A percentile compares a stretch with the other conserved stretches of the same genome.
Evolutionary conservation across 2,113 vertebrate genomes (phyloP).

Genomic region (Takifugu flavidus): DNA sequence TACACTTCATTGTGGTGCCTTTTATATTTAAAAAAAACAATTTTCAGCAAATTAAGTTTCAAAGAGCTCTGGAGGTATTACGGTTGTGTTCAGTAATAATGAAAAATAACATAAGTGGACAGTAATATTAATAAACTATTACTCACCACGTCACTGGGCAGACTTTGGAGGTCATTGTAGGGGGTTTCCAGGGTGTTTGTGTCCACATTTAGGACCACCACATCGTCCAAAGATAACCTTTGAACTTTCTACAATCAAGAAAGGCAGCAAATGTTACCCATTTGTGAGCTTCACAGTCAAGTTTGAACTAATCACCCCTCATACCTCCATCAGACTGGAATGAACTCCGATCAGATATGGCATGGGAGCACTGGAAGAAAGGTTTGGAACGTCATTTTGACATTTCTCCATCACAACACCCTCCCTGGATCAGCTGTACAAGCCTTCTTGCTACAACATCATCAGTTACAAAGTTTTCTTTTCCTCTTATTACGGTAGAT

Average conservation of each 20-base stretch:
- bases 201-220: conserved; percentile 91
- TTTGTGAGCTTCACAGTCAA: no score
- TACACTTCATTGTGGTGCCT: no score
- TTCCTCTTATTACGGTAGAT: no score
- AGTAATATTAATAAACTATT: neutral
- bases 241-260: conserved; percentile 80
- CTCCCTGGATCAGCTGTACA: no score
- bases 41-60: no score
- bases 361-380: conserved; percentile 64
- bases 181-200: conserved; percentile 95
- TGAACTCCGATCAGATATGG: conserved; percentile 76
- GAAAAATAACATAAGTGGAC: neutral
- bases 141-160: conserved; percentile 93
- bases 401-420: no score
- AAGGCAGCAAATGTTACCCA: neutral
- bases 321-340: conserved; percentile 72
- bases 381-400: no score
- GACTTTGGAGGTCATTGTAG: conserved; percentile 92
- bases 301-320: neutral
- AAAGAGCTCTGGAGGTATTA: no score
- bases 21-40: no score
- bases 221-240: conserved; percentile 83
- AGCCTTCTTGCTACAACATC: no score
- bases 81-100: no score
- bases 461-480: no score